Conservation (phyloP, 2,888 invertebrate genomes). For the Volucella inflata region DNA sequence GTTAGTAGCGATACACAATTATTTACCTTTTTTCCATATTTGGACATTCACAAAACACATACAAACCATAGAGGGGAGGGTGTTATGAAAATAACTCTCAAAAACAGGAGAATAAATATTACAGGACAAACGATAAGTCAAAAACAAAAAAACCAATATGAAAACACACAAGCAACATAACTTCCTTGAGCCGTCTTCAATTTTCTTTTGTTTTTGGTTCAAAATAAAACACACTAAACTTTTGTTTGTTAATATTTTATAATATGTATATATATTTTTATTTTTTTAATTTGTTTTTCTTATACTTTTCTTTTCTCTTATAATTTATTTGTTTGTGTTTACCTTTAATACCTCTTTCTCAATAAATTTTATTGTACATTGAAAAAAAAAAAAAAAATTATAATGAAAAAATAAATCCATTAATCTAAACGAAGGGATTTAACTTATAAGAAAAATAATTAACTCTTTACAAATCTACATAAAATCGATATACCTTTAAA, state of each 20-base stretch:
- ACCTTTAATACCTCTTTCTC: constrained; percentile 51
- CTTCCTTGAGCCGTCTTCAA: constrained; percentile 14
- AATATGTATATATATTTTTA: constrained; percentile 48
- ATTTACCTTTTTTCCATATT: constrained; percentile 25
- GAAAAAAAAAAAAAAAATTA: constrained; percentile 49
- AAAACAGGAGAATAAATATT: background rate
- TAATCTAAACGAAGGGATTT: constrained; percentile 29
- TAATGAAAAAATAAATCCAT: constrained; percentile 50
- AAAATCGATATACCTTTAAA: constrained; percentile 27
- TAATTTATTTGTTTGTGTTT: constrained; percentile 7
- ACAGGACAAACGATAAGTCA: constrained; percentile 24
- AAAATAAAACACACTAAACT: constrained; percentile 68
- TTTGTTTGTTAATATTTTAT: constrained; percentile 55
- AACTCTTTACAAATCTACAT: constrained; percentile 27
- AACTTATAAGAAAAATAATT: constrained; percentile 41
- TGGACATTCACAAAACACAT: constrained; percentile 17
- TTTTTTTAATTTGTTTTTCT: constrained; percentile 43
- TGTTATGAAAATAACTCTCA: background rate
- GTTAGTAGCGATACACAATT: constrained; percentile 41
- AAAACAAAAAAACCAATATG: constrained; percentile 21
- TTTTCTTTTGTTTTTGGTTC: constrained; percentile 16
- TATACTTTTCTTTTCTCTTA: constrained; percentile 29
- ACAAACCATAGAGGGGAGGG: background rate
- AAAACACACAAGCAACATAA: constrained; percentile 52
- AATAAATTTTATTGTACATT: constrained; percentile 36